Evolutionary conservation across 1,140 invertebrate genomes (phyloP).

Genomic region (Drosophila parabipectinata): DNA sequence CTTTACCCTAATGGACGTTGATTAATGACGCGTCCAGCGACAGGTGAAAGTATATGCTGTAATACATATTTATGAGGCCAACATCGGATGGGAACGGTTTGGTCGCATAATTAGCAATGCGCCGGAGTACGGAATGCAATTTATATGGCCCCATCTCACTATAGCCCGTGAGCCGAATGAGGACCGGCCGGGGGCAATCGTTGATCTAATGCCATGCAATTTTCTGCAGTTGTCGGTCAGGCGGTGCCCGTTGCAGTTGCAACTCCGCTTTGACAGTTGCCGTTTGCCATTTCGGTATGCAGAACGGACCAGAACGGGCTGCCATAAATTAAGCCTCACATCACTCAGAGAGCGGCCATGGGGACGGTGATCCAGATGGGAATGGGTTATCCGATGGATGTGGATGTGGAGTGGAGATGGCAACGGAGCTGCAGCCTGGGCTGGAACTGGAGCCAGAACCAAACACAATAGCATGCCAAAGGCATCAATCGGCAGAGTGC

Average conservation of each 20-base stretch:
- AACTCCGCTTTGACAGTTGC: slow-evolving; percentile 12
- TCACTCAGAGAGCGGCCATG: slow-evolving; percentile 45
- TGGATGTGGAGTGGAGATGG: slow-evolving; percentile 4
- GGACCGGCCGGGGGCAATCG: slow-evolving; percentile 29
- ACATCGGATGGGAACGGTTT: slow-evolving; percentile 14
- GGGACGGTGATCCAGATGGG: slow-evolving; percentile 11
- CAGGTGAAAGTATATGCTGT: slow-evolving; percentile 66
- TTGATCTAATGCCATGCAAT: slow-evolving; percentile 59
- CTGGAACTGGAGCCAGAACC: slow-evolving; percentile 26
- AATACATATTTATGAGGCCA: slow-evolving; percentile 57
- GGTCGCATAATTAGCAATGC: slow-evolving; percentile 66
- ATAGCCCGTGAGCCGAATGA: neutral
- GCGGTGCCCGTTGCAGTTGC: neutral
- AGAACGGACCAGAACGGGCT: slow-evolving; percentile 26
- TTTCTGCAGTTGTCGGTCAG: slow-evolving; percentile 30
- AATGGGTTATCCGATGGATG: slow-evolving; percentile 10
- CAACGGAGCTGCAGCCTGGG: slow-evolving; percentile 20
- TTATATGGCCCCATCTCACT: slow-evolving; percentile 39
- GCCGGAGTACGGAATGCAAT: slow-evolving; percentile 42
- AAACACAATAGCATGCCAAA: slow-evolving; percentile 67
- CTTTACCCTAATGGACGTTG: slow-evolving; percentile 75
- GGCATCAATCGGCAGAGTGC: slow-evolving; percentile 74
- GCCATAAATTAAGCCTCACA: slow-evolving; percentile 67
- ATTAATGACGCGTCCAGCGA: slow-evolving; percentile 63
- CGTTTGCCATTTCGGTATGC: slow-evolving; percentile 59